Evolutionary conservation across 2,797 vertebrate species (phyloP).

Genomic region (Sternarchorhynchus goeldii): DNA sequence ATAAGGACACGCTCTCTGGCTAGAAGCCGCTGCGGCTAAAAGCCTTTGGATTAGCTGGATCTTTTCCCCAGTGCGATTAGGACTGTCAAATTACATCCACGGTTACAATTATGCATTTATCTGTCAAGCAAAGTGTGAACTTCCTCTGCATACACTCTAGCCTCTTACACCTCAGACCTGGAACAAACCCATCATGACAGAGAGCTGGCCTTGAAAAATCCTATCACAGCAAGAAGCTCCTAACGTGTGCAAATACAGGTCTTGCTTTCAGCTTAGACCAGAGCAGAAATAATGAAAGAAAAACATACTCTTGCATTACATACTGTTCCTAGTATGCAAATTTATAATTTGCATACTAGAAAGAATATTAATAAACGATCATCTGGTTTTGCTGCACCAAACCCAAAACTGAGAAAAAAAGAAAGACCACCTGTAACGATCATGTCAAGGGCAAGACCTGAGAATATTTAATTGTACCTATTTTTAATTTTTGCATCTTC

Average conservation of each 20-base stretch:
- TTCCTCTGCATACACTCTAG: slow-evolving; percentile 22
- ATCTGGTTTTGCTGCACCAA: slow-evolving; percentile 27
- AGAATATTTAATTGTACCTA: too few relatives aligned
- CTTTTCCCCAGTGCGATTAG: slow-evolving; percentile 61
- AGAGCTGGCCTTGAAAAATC: slow-evolving; percentile 31
- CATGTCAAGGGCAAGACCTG: too few relatives aligned
- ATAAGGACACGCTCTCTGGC: slow-evolving; percentile 8
- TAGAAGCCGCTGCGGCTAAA: slow-evolving; percentile 42
- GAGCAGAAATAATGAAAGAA: slow-evolving; percentile 49
- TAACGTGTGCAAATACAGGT: slow-evolving; percentile 43
- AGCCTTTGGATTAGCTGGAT: slow-evolving; percentile 54
- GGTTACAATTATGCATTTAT: slow-evolving; percentile 60
- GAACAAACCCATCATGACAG: slow-evolving; percentile 47
- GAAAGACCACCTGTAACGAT: too few relatives aligned
- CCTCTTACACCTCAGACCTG: slow-evolving; percentile 9
- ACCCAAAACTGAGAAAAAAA: slow-evolving; percentile 6
- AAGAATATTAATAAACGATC: slow-evolving; percentile 48
- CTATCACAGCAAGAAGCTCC: slow-evolving; percentile 36
- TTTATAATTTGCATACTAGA: slow-evolving; percentile 9
- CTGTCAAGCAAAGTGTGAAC: slow-evolving; percentile 61
- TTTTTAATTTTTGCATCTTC: too few relatives aligned
- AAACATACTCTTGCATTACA: neutral
- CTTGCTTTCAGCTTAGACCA: slow-evolving; percentile 43
- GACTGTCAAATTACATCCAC: slow-evolving; percentile 70
- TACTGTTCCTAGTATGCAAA: too few relatives aligned